Base-by-base conservation (phyloP, 2,888 invertebrate species). In the Diadromus collaris region DNA sequence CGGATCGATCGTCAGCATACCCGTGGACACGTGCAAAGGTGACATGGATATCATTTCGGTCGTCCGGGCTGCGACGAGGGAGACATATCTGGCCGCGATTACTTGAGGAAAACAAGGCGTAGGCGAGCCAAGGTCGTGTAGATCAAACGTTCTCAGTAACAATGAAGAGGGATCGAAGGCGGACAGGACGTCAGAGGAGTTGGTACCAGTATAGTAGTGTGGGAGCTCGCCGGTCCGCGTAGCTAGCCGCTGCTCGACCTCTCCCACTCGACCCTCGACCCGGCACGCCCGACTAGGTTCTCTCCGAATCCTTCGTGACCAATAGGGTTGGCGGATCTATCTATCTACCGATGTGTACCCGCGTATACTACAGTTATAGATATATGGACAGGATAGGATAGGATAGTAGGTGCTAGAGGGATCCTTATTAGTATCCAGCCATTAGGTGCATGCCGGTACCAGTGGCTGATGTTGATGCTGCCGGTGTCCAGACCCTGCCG, bases 351-450 rank as follows among this genome's bases (percentile, higher is more conserved):
- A 41, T 27, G 44, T 27, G 21, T 21, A 68, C 56, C 24, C 56
- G 27, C 7, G 27, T 68, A 29, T 54, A 5, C 56, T 56, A 16
- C 34, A 29, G 41, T 10, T 61, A 63, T 34, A 68, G 19, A 48
- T 41, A 60, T 13, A 34, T 32, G 21, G 64, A 58, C 21, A 29
- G 19, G 21, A 38, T 38, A 16, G 58, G 58, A 65, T 69, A 19
- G 51, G 24, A 29, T 29, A 56, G 64, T 34, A 69, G 64, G 48
- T 70, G 69, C 38, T 71, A 21, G 16, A 54, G 44, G 46, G 71
- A 56, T 78, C 80, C 80, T 78, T 80, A 78, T 80, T 80, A 78
- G 78, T 78, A 73, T 76, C 76, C 68, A 69, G 29, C 61, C 61
- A 78, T 80, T 73, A 78, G 56, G 41, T 38, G 74, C 58, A 74